Percentiles rank a stretch among this genome's conserved stretches.
phyloP scores from a whole-genome alignment of 92 coral and sea anemone genomes.

The Paramuricea clavata region DNA sequence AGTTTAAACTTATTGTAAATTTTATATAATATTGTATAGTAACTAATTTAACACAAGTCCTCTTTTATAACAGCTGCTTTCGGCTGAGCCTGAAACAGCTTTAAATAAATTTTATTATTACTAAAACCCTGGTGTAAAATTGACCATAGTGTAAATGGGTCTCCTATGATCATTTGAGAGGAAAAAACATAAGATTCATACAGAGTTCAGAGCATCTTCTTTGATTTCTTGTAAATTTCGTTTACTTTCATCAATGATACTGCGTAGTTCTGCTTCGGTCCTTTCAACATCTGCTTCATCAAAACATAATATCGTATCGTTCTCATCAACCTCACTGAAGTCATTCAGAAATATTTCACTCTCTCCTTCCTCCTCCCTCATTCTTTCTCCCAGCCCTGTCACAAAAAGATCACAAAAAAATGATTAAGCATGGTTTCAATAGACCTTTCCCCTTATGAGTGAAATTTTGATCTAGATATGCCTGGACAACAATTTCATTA shows the following conservation, averaged over 20 bases:
- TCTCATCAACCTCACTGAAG: constrained; percentile 51
- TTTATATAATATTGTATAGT: too few relatives aligned
- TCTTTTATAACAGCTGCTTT: too few relatives aligned
- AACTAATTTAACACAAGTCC: too few relatives aligned
- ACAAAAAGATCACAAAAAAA: not conserved
- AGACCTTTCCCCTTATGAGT: too few relatives aligned
- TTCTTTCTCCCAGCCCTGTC: constrained; percentile 40
- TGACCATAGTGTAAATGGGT: too few relatives aligned
- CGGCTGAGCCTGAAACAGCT: too few relatives aligned
- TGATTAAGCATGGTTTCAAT: too few relatives aligned
- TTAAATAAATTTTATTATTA: too few relatives aligned
- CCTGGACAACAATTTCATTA: too few relatives aligned
- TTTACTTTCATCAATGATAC: constrained; percentile 83
- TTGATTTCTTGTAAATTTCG: constrained; percentile 89
- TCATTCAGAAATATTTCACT: constrained; percentile 73
- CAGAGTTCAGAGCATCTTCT: constrained; percentile 89
- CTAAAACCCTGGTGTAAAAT: too few relatives aligned
- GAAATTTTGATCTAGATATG: too few relatives aligned
- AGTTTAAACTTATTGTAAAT: too few relatives aligned
- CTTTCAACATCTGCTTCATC: constrained; percentile 78
- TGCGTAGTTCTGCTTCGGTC: constrained; percentile 91
- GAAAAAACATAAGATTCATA: constrained; percentile 30
- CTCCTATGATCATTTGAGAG: not conserved
- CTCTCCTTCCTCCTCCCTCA: constrained; percentile 48
- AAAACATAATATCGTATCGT: constrained; percentile 79